These are phyloP conservation scores for Mormyrus proboscirostris DNA, from an alignment of 2,797 vertebrate genomes.

Conservation along the genomic window DNA sequence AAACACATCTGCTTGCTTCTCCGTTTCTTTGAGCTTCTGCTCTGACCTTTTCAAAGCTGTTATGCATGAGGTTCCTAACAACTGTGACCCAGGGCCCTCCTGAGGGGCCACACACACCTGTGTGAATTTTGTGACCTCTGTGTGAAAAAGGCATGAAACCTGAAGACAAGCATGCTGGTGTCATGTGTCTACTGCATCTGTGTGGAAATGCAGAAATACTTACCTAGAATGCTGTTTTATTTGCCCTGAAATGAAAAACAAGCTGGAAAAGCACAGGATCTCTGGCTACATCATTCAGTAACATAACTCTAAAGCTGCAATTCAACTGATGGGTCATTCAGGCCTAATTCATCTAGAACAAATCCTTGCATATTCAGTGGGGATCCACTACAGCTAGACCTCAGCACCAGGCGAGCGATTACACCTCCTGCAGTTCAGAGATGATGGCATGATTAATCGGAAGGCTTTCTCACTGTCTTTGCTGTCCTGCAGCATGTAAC, in stretches of 20 bases:
- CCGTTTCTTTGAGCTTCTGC: conserved; percentile 34
- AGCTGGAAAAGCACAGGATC: neutral
- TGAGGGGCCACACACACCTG: neutral
- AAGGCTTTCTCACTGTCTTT: neutral
- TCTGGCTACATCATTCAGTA: neutral
- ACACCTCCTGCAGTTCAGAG: neutral
- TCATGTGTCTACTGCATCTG: neutral
- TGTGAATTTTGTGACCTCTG: neutral
- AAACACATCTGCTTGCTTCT: conserved; percentile 56
- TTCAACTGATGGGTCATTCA: neutral
- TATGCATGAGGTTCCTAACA: conserved; percentile 15
- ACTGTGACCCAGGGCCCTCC: neutral
- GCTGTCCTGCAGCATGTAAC: conserved; percentile 77
- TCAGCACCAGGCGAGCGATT: neutral
- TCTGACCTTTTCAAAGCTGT: neutral
- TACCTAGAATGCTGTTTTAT: neutral
- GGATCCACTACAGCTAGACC: neutral
- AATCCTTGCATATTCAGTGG: neutral
- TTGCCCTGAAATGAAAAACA: neutral
- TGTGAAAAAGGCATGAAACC: neutral
- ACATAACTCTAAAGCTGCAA: neutral
- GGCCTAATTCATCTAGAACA: neutral
- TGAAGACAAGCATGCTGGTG: neutral
- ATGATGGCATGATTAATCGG: neutral
- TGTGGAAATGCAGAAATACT: neutral